Evolutionary conservation across 2,113 vertebrate genomes (phyloP).

Genomic region (Neolamprologus cancellatus): DNA sequence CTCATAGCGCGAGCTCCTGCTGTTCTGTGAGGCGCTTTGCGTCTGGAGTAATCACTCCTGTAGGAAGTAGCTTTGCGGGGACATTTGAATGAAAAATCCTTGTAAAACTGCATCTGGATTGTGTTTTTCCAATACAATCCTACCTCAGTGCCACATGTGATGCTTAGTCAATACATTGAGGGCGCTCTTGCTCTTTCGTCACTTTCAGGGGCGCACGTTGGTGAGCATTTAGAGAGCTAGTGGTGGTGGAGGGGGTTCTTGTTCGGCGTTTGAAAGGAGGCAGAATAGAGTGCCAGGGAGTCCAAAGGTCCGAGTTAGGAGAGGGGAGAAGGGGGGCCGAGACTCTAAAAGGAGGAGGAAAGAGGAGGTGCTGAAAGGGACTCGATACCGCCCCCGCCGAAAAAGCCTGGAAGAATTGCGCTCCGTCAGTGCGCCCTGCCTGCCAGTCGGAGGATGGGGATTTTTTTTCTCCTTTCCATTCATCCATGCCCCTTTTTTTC

Average conservation of each 20-base stretch:
- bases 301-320: slow-evolving; percentile 51
- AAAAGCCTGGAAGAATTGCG: slow-evolving; percentile 50
- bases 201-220: background rate
- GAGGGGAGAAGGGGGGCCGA: background rate
- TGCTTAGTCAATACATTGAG: slow-evolving; percentile 16
- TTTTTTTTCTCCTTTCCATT: slow-evolving; percentile 34
- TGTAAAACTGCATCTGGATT: background rate
- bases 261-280: slow-evolving; percentile 12
- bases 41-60: background rate
- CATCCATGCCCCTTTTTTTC: slow-evolving; percentile 27
- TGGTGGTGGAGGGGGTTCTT: background rate
- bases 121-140: background rate
- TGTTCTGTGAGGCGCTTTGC: background rate
- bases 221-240: background rate
- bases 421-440: slow-evolving; percentile 56
- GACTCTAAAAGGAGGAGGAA: slow-evolving; percentile 34
- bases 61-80: background rate
- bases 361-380: slow-evolving; percentile 42
- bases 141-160: background rate
- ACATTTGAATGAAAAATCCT: background rate
- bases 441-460: slow-evolving; percentile 67
- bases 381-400: slow-evolving; percentile 34
- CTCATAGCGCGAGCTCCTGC: background rate
- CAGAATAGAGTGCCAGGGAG: slow-evolving; percentile 42
- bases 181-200: slow-evolving; percentile 62